Conservation (phyloP, 2,113 vertebrate genomes). For the Nanorana parkeri region DNA sequence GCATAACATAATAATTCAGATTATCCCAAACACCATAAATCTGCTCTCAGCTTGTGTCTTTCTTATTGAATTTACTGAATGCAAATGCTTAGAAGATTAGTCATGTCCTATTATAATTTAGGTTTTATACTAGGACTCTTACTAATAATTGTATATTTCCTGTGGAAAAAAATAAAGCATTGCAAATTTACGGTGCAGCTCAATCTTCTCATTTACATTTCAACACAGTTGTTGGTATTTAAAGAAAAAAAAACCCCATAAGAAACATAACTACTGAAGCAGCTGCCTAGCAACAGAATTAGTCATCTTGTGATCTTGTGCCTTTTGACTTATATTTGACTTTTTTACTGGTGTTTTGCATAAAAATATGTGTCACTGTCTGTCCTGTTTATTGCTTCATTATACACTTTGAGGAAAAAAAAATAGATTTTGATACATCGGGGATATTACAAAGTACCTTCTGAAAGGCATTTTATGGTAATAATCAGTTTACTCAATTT, state of each 20-base stretch:
- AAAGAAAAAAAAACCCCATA: background rate
- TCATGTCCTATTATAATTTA: background rate
- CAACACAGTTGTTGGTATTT: constrained; percentile 6
- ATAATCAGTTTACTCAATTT: no score
- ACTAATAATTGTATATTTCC: background rate
- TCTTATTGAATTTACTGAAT: background rate
- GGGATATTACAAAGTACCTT: no score
- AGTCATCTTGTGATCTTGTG: background rate
- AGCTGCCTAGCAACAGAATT: constrained; percentile 39
- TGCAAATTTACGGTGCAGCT: background rate
- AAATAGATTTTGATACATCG: no score
- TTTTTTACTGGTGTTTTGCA: background rate
- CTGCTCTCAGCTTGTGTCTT: background rate
- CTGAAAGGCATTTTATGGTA: no score
- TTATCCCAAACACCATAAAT: background rate
- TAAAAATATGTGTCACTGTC: background rate
- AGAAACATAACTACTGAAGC: background rate
- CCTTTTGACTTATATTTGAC: constrained; percentile 11
- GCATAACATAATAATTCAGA: background rate
- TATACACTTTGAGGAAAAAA: no score
- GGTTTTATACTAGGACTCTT: background rate
- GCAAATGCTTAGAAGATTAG: background rate
- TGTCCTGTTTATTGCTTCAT: no score
- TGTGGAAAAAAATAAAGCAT: background rate
- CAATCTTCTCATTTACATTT: constrained; percentile 35